These are phyloP conservation scores for Salvelinus sp. DNA, from an alignment of 2,113 vertebrate genomes.

Conservation along the genomic window DNA sequence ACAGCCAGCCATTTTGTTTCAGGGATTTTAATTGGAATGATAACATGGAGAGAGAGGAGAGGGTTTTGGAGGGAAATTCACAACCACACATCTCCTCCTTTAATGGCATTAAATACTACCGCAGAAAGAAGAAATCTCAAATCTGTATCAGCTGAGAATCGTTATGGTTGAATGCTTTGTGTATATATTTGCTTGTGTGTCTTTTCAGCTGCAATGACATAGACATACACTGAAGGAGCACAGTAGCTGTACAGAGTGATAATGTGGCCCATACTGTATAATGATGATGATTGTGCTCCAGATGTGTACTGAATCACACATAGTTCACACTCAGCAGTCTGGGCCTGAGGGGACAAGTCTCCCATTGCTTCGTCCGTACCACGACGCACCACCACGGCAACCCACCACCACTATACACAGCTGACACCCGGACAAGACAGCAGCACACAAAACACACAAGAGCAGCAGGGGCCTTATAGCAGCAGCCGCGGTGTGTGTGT, in stretches of 20 bases:
- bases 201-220: not conserved
- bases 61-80: not conserved
- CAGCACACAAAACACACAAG: too few relatives aligned
- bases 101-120: not conserved
- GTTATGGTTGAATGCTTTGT: not conserved
- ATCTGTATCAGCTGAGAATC: not conserved
- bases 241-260: not conserved
- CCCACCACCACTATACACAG: too few relatives aligned
- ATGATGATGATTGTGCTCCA: not conserved
- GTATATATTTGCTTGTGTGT: not conserved
- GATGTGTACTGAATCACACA: not conserved
- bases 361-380: too few relatives aligned
- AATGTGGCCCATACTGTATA: not conserved
- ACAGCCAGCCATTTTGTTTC: slow-evolving; percentile 5
- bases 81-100: not conserved
- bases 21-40: not conserved
- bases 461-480: slow-evolving; percentile 13
- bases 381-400: too few relatives aligned
- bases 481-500: not conserved
- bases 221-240: not conserved
- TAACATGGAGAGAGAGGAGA: not conserved
- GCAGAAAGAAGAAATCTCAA: not conserved
- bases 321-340: not conserved
- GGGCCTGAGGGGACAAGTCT: slow-evolving; percentile 18
- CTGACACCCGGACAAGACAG: too few relatives aligned